Conservation (phyloP, 2,113 vertebrate genomes). For the Equus quagga region DNA sequence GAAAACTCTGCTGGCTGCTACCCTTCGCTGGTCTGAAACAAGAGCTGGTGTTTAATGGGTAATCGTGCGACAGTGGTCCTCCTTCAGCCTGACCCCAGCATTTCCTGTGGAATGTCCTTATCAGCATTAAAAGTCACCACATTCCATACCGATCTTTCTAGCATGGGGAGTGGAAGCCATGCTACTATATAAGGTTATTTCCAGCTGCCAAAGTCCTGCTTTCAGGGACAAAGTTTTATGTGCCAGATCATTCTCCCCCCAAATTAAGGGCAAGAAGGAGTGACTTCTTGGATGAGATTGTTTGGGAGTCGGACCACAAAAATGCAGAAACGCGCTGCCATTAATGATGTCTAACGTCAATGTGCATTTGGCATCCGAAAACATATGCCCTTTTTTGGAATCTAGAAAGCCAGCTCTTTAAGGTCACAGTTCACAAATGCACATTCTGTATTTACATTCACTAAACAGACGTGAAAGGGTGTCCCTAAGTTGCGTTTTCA, state of each 20-base stretch:
- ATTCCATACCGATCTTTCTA: background rate
- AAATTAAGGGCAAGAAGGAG: background rate
- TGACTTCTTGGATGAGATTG: background rate
- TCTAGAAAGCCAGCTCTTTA: background rate
- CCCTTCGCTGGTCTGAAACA: background rate
- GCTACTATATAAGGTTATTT: slow-evolving; percentile 49
- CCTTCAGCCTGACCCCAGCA: background rate
- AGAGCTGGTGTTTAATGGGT: background rate
- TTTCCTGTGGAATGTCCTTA: slow-evolving; percentile 14
- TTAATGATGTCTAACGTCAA: background rate
- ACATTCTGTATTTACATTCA: background rate
- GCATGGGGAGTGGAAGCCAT: background rate
- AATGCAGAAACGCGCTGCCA: background rate
- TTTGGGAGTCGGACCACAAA: background rate
- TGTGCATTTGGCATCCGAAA: background rate
- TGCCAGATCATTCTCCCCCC: background rate
- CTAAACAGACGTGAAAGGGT: background rate
- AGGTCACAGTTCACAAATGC: background rate
- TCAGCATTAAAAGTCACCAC: background rate
- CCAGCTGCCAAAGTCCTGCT: background rate
- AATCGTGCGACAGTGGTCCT: background rate
- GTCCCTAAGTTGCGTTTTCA: background rate
- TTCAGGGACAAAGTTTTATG: background rate
- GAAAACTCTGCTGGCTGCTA: background rate
- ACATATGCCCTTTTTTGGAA: background rate